Conservation (phyloP, 1,140 invertebrate species). For the Halesus radiatus region DNA sequence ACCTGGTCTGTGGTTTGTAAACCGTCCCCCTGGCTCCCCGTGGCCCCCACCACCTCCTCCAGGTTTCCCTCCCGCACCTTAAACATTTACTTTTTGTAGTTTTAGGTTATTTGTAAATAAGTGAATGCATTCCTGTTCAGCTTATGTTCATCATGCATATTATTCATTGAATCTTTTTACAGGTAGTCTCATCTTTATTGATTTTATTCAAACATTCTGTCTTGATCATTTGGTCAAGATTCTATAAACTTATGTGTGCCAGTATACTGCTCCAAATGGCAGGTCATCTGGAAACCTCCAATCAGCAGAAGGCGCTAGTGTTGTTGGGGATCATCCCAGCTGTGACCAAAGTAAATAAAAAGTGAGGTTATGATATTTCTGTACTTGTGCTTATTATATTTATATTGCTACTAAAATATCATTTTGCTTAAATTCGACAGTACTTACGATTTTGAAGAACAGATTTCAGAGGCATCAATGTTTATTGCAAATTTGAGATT, state of each 20-base stretch:
- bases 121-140: conserved; percentile 19
- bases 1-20: conserved; percentile 24
- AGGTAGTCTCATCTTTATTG: conserved; percentile 4
- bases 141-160: conserved; percentile 8
- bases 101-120: conserved; percentile 25
- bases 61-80: conserved; percentile 14
- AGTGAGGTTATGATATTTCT: too few relatives aligned
- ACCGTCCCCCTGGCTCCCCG: background rate
- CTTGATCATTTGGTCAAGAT: background rate
- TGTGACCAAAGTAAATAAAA: too few relatives aligned
- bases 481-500: too few relatives aligned
- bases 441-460: too few relatives aligned
- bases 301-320: too few relatives aligned
- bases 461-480: too few relatives aligned
- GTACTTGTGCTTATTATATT: too few relatives aligned
- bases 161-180: background rate
- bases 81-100: background rate
- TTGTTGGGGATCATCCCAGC: too few relatives aligned
- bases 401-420: too few relatives aligned
- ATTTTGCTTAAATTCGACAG: too few relatives aligned
- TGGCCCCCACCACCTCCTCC: conserved; percentile 32
- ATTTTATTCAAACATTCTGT: background rate
- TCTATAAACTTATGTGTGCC: background rate
- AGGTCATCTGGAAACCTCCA: too few relatives aligned
- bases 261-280: too few relatives aligned